phyloP scores from a whole-genome alignment of 2,888 invertebrate species.

The Helleia helle region DNA sequence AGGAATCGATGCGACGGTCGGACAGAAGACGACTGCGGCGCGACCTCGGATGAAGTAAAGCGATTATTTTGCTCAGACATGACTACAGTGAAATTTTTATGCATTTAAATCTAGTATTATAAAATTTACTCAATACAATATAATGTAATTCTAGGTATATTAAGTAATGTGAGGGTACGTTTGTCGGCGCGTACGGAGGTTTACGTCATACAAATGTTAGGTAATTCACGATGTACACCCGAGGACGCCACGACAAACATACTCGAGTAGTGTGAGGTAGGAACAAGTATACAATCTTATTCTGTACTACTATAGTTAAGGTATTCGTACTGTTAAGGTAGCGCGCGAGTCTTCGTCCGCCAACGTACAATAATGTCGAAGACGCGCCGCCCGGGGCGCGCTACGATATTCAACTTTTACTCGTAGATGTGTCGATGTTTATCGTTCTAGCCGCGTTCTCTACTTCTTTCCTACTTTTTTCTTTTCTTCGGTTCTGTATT shows the following conservation, averaged over 20 bases:
- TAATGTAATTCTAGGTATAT: conserved; percentile 16
- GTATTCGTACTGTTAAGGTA: too few relatives aligned
- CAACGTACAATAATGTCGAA: too few relatives aligned
- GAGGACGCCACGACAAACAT: not conserved
- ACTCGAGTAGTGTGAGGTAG: not conserved
- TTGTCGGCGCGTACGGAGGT: not conserved
- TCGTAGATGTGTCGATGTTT: too few relatives aligned
- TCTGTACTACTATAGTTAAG: conserved; percentile 1
- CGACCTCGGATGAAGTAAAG: not conserved
- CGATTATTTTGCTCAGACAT: conserved; percentile 22
- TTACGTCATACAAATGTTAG: not conserved
- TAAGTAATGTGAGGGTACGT: conserved; percentile 5
- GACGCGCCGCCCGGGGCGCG: too few relatives aligned
- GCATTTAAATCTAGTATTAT: conserved; percentile 44
- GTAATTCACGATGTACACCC: not conserved
- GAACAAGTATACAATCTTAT: not conserved
- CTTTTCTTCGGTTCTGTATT: too few relatives aligned
- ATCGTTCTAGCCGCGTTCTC: too few relatives aligned
- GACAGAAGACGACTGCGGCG: too few relatives aligned
- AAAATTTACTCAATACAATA: conserved; percentile 20
- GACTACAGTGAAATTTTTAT: conserved; percentile 43
- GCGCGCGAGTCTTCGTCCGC: too few relatives aligned
- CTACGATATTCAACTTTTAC: too few relatives aligned
- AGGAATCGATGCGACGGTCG: too few relatives aligned
- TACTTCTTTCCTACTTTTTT: too few relatives aligned